Evolutionary conservation across 2,113 vertebrate species (phyloP), one percentile per base, ranked within the genome.

Genomic region (Corydoras sp.): DNA sequence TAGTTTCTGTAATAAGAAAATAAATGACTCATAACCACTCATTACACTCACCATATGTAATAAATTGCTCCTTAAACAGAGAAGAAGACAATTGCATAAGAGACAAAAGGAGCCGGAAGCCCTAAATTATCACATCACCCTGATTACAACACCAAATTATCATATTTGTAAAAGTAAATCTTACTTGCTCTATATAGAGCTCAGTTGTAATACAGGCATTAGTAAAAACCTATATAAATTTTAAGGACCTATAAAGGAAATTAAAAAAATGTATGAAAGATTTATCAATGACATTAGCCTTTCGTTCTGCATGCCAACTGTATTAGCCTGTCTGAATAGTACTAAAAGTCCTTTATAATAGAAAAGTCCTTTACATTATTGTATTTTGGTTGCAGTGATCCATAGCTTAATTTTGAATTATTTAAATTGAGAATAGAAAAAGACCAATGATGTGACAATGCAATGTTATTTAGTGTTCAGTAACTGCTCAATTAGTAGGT

Each of bases 61-160:
- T 48, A 35, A 43, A 11, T 48, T 31, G 31, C 31, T 68, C 31
- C 24, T 74, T 56, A 74, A 68, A 62, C 6, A 68, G 8, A 68
- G 50, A 43, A 43, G 35, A 43, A 43, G 35, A 43, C 35, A 43
- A 43, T 43, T 0, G 35, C 35, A n/a, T 58, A 48, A 11, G 24
- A 49, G 58, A 74, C 15, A 74, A 73, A 62, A 53, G 59, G 62
- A 31, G 13, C 66, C 55, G 30, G 31, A 31, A 68, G 49, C 65
- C 48, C 50, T 35, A 62, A 29, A 74, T 74, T 74, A 74, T 56
- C 72, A 74, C 68, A 74, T 74, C 65, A 74, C 35, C 35, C 2
- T 15, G 51, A 32, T 12, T 13, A 51, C 59, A 62, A 54, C 64
- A 18, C 58, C 30, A n/a, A 54, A 73, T 73, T 73, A 73, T 74